Evolutionary conservation across 2,113 vertebrate species (phyloP), one percentile per base, ranked within the genome.

Genomic region (Psettodes erumei): DNA sequence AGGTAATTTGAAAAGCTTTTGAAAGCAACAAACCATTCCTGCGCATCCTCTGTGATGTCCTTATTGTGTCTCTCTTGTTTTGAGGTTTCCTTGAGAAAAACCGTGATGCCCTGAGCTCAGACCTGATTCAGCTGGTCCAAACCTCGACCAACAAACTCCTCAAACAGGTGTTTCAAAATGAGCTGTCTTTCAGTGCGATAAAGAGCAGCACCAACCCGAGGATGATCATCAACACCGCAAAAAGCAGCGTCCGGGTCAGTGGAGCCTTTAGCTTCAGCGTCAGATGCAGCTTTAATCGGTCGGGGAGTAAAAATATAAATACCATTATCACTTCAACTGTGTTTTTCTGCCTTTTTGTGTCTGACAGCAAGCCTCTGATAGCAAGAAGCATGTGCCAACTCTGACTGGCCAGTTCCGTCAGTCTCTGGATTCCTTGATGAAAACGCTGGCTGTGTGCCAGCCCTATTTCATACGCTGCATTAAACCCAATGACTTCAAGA

Each of bases 1-100:
- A 96, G 98, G 98, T 99, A 84, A 37, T 15, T 73, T 32, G 2
- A 62, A 0, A 27, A 54, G 7, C 6, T 8, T 56, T 64, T 30
- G 11, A 45, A 67, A 71, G 19, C 19, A 56, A 18, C 23, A 68
- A 12, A 9, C 6, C 9, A 6, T 19, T 32, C 11, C 19, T 51
- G 2, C 19, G 7, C 28, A 28, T 18, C 53, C 19, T 27, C 6
- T n/a, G 10, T 55, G 12, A 8, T 45, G 38, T 79, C 59, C 32
- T 66, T 1, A 72, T 8, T 37, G 8, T 19, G 27, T 77, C 28
- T 48, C 1, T 80, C 35, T 72, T 12, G 13, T 76, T 62, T 72
- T 13, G 8, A 99, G 98, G 96, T 78, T 98, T 99, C 83, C 93
- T 99, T 83, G 98, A 99, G 87, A 99, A 99, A 85, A 99, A 99